Evolutionary conservation across 2,888 invertebrate species (phyloP).

Genomic region (Meghimatium bilineatum): DNA sequence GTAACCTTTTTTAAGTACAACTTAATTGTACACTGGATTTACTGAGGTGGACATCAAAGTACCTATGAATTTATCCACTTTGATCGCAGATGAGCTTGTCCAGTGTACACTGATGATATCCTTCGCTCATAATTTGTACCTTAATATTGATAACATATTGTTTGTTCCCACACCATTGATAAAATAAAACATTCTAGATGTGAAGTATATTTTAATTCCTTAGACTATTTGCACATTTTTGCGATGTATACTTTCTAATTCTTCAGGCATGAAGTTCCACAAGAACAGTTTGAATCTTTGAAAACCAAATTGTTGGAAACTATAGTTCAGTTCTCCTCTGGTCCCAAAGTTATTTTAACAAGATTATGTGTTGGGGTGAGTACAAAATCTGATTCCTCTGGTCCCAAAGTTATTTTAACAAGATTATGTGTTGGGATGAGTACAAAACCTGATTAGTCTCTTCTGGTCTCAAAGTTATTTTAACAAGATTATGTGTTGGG

Average conservation of each 20-base stretch:
- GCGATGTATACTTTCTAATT: background rate
- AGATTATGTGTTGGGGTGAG: conserved; percentile 91
- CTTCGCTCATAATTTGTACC: too few relatives aligned
- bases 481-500: conserved; percentile 90
- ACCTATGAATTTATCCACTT: too few relatives aligned
- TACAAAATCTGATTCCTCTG: conserved; percentile 80
- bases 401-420: conserved; percentile 90
- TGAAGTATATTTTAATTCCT: too few relatives aligned
- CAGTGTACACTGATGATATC: too few relatives aligned
- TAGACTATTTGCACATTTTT: too few relatives aligned
- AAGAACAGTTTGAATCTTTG: conserved; percentile 86
- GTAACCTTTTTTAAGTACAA: too few relatives aligned
- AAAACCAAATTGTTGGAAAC: conserved; percentile 87
- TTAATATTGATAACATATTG: too few relatives aligned
- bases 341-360: conserved; percentile 90
- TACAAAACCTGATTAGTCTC: conserved; percentile 79
- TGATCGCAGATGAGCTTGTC: too few relatives aligned
- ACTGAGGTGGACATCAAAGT: too few relatives aligned
- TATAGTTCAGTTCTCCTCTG: conserved; percentile 86
- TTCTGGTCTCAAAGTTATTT: conserved; percentile 89
- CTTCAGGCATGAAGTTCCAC: conserved; percentile 86
- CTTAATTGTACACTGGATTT: too few relatives aligned
- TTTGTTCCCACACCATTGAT: too few relatives aligned
- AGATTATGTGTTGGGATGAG: conserved; percentile 91
- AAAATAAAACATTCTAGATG: too few relatives aligned